phyloP scores from a whole-genome alignment of 2,888 invertebrate species.

The Hydriomena furcata region DNA sequence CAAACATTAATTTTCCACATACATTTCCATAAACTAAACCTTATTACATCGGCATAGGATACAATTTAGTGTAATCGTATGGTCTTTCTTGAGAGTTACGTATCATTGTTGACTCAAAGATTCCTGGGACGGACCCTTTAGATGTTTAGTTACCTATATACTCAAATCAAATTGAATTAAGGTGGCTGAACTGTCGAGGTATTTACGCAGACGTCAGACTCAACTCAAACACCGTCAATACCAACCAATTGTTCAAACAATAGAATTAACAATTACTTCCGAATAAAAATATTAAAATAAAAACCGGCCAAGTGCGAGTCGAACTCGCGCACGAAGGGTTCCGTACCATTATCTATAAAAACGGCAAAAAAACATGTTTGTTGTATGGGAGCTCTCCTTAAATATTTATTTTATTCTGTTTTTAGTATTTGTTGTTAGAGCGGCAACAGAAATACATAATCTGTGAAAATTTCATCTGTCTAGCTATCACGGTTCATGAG shows the following conservation, averaged over 20 bases:
- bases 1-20: conserved; percentile 43
- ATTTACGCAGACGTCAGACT: not conserved
- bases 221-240: not conserved
- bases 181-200: not conserved
- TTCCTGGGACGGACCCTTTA: conserved; percentile 28
- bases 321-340: too few relatives aligned
- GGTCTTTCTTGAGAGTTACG: conserved; percentile 23
- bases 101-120: conserved; percentile 31
- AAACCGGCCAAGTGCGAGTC: too few relatives aligned
- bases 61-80: conserved; percentile 29
- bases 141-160: conserved; percentile 27
- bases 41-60: conserved; percentile 28
- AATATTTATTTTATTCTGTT: too few relatives aligned
- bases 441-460: too few relatives aligned
- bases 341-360: too few relatives aligned
- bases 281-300: too few relatives aligned
- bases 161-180: conserved; percentile 21
- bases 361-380: too few relatives aligned
- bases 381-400: too few relatives aligned
- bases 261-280: not conserved
- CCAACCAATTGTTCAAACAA: not conserved
- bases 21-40: conserved; percentile 14
- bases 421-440: too few relatives aligned
- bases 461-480: too few relatives aligned
- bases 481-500: too few relatives aligned